Conservation (phyloP, 1,140 invertebrate genomes). For the Pachypsylla venusta region DNA sequence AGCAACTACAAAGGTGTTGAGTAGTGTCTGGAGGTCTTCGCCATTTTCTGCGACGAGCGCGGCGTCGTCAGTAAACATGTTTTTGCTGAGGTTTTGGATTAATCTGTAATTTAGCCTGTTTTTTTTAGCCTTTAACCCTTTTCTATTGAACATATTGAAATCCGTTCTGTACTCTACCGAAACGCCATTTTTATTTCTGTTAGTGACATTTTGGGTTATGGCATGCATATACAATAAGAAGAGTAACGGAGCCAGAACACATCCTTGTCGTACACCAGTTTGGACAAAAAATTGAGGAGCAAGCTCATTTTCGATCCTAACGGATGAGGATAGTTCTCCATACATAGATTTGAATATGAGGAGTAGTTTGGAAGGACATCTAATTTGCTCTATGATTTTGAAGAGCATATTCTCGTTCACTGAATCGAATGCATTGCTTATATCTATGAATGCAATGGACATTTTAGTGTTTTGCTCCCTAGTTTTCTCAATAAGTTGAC, state of each 20-base stretch:
- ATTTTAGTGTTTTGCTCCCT: not conserved
- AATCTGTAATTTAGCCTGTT: no score
- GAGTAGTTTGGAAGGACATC: not conserved
- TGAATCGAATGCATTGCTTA: not conserved
- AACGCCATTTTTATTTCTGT: not conserved
- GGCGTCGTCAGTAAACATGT: not conserved
- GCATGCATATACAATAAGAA: not conserved
- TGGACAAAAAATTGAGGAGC: not conserved
- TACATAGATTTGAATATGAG: not conserved
- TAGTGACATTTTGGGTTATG: not conserved
- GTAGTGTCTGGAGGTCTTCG: not conserved
- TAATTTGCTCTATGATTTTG: not conserved
- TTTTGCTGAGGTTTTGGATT: not conserved
- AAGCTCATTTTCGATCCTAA: not conserved
- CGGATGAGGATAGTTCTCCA: not conserved
- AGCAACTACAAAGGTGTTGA: no score
- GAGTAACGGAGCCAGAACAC: not conserved
- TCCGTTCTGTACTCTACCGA: not conserved
- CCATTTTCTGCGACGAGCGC: not conserved
- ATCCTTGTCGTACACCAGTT: not conserved
- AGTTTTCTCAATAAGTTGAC: slow-evolving; percentile 7
- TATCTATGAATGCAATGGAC: not conserved
- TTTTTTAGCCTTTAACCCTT: not conserved
- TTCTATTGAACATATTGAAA: not conserved
- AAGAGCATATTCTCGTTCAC: not conserved